phyloP scores from a whole-genome alignment of 2,797 vertebrate species.

The Nannoperca australis region DNA sequence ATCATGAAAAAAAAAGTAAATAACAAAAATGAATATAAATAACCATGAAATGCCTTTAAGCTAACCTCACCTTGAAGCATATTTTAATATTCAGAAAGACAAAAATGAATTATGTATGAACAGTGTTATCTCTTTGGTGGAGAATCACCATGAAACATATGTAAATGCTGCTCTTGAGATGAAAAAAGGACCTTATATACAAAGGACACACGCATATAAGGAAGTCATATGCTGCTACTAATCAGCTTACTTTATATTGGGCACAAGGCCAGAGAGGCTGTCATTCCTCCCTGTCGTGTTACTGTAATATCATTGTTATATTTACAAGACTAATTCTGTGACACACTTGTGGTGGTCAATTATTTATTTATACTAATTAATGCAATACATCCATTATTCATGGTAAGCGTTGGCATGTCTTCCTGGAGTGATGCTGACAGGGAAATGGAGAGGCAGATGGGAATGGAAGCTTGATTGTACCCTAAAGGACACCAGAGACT shows the following conservation, averaged over 20 bases:
- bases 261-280: slow-evolving; percentile 15
- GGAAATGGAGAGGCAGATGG: slow-evolving; percentile 55
- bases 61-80: slow-evolving; percentile 18
- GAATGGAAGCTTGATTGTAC: slow-evolving; percentile 48
- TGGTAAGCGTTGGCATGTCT: slow-evolving; percentile 45
- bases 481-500: slow-evolving; percentile 52
- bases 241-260: slow-evolving; percentile 32
- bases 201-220: slow-evolving; percentile 4
- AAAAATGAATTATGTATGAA: slow-evolving; percentile 40
- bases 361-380: slow-evolving; percentile 77
- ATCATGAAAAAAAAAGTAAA: neutral
- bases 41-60: neutral
- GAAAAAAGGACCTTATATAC: neutral
- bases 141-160: slow-evolving; percentile 27
- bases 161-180: slow-evolving; percentile 29
- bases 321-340: slow-evolving; percentile 62
- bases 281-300: slow-evolving; percentile 34
- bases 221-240: slow-evolving; percentile 35
- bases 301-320: slow-evolving; percentile 57
- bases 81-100: slow-evolving; percentile 22
- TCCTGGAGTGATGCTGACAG: slow-evolving; percentile 67
- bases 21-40: neutral
- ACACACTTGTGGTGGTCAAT: slow-evolving; percentile 53
- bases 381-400: slow-evolving; percentile 71
- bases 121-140: slow-evolving; percentile 23